phyloP scores from a whole-genome alignment of 2,797 vertebrate genomes.

The Typhlichthys eigenmanni region DNA sequence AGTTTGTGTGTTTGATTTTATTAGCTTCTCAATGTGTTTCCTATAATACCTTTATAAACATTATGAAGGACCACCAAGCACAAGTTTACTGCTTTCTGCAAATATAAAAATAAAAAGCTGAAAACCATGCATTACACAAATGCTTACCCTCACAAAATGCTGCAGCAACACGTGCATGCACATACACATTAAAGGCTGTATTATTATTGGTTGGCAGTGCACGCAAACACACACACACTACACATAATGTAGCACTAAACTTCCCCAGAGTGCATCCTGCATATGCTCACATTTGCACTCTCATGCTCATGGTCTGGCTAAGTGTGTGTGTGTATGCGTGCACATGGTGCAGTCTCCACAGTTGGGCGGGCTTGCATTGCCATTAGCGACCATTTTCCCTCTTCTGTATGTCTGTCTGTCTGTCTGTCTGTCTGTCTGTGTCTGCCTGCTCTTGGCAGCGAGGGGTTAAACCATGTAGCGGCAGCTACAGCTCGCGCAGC shows the following conservation, averaged over 20 bases:
- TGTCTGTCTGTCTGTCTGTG: not conserved
- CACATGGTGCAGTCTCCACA: not conserved
- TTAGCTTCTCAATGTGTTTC: conserved; percentile 32
- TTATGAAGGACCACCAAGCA: conserved; percentile 40
- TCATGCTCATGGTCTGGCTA: not conserved
- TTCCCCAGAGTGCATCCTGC: not conserved
- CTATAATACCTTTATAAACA: conserved; percentile 47
- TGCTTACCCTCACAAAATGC: conserved; percentile 3
- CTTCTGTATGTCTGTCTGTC: too few relatives aligned
- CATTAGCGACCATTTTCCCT: too few relatives aligned
- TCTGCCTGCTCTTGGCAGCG: conserved; percentile 32
- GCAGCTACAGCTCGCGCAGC: conserved; percentile 77
- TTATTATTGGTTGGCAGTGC: not conserved
- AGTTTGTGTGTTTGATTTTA: conserved; percentile 34
- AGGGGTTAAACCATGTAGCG: conserved; percentile 73
- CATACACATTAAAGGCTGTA: conserved; percentile 6
- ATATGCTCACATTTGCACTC: not conserved
- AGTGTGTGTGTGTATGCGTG: conserved; percentile 2
- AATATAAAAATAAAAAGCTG: conserved; percentile 7
- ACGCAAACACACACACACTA: conserved; percentile 5
- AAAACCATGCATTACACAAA: not conserved
- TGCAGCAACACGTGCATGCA: conserved; percentile 9
- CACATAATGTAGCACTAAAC: not conserved
- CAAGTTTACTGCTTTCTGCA: conserved; percentile 34
- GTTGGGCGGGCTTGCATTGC: not conserved